Evolutionary conservation across 2,888 invertebrate species (phyloP).

Genomic region (Tetheella fluctuosa): DNA sequence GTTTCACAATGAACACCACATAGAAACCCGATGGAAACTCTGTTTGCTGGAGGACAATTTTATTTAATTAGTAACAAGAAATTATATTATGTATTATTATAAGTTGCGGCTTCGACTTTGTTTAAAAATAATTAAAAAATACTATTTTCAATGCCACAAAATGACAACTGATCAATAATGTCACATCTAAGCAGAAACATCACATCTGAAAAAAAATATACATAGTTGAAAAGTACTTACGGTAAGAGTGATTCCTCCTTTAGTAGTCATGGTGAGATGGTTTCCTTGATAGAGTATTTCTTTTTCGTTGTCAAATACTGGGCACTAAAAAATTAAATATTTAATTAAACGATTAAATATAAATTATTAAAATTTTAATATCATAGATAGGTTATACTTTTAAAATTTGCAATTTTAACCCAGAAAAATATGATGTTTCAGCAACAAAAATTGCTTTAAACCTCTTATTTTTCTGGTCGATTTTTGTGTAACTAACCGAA

Average conservation of each 20-base stretch:
- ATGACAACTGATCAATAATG: neutral
- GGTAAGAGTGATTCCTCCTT: constrained; percentile 90
- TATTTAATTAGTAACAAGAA: neutral
- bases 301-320: constrained; percentile 90
- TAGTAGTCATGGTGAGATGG: constrained; percentile 89
- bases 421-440: too few species aligned
- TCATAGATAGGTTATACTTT: too few species aligned
- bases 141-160: too few species aligned
- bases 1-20: constrained; percentile 42
- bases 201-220: neutral
- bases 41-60: constrained; percentile 30
- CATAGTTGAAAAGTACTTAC: constrained; percentile 74
- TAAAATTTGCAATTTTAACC: too few species aligned
- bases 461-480: too few species aligned
- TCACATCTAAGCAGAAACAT: neutral
- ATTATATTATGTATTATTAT: too few species aligned
- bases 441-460: too few species aligned
- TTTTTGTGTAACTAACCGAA: constrained; percentile 76
- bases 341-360: too few species aligned
- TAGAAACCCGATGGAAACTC: constrained; percentile 42
- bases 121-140: too few species aligned
- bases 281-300: constrained; percentile 90
- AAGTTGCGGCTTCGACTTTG: too few species aligned
- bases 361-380: too few species aligned
- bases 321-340: constrained; percentile 85